These are phyloP conservation scores for Takifugu flavidus DNA, from an alignment of 2,113 vertebrate species.

Conservation along the genomic window DNA sequence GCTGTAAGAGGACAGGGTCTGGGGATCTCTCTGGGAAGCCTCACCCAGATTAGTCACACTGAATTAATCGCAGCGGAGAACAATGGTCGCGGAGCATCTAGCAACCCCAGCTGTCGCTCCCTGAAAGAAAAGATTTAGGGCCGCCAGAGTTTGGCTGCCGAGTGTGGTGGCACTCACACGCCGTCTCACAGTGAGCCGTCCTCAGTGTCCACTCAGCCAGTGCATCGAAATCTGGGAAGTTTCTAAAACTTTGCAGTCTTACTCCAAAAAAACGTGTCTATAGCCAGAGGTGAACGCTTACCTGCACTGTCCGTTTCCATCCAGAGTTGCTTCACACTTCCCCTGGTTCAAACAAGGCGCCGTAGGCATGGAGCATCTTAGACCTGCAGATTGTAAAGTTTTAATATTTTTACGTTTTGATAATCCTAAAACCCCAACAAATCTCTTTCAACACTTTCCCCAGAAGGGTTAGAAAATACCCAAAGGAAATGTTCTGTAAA, in stretches of 20 bases:
- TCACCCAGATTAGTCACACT: constrained; percentile 96
- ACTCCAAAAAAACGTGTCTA: not conserved
- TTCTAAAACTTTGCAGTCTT: not conserved
- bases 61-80: constrained; percentile 92
- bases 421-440: not conserved
- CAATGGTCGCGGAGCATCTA: constrained; percentile 89
- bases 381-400: constrained; percentile 62
- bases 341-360: constrained; percentile 89
- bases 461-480: not conserved
- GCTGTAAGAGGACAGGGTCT: constrained; percentile 52
- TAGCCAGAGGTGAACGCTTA: constrained; percentile 71
- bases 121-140: constrained; percentile 96
- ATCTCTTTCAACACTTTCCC: not conserved
- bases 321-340: constrained; percentile 78
- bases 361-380: constrained; percentile 73
- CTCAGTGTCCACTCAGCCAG: constrained; percentile 56
- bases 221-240: too few species aligned
- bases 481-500: constrained; percentile 16
- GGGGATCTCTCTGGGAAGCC: constrained; percentile 92
- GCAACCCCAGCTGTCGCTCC: constrained; percentile 96
- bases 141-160: constrained; percentile 79
- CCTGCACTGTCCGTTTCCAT: constrained; percentile 86
- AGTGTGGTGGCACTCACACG: constrained; percentile 60
- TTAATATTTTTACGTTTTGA: constrained; percentile 27
- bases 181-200: constrained; percentile 49